Evolutionary conservation across 2,113 vertebrate genomes (phyloP).

Genomic region (Cichladusa arquata): DNA sequence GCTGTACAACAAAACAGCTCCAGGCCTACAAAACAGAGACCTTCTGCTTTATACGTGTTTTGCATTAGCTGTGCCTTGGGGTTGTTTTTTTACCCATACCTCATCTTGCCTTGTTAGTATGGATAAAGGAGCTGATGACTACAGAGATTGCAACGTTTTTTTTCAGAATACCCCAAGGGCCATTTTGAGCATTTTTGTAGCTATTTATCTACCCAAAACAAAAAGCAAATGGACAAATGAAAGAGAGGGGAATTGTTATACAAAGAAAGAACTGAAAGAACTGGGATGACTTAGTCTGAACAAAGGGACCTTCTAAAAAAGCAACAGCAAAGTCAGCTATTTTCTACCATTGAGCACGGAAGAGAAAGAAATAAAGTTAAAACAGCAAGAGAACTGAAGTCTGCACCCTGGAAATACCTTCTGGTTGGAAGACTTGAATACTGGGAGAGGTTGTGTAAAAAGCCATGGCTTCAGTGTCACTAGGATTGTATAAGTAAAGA

Average conservation of each 20-base stretch:
- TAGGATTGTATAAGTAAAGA: background rate
- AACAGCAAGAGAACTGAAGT: background rate
- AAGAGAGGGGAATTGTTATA: background rate
- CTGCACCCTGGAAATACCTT: background rate
- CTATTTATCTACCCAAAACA: conserved; percentile 2
- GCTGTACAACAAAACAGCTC: background rate
- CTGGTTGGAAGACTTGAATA: background rate
- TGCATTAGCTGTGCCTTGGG: background rate
- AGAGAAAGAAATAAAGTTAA: background rate
- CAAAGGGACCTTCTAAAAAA: background rate
- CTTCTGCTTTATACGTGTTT: background rate
- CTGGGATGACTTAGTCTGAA: background rate
- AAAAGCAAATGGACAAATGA: background rate
- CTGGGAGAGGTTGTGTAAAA: background rate
- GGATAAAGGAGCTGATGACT: background rate
- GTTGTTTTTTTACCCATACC: background rate
- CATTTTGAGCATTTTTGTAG: background rate
- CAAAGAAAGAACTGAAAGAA: background rate
- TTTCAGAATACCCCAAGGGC: background rate
- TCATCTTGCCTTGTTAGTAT: background rate
- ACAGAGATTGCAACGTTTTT: conserved; percentile 16
- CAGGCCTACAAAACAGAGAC: background rate
- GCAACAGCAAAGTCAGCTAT: background rate
- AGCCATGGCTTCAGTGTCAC: background rate
- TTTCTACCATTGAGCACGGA: background rate